These are phyloP conservation scores for Axea sp. DNA, from an alignment of 2,888 invertebrate species.

Conservation along the genomic window DNA sequence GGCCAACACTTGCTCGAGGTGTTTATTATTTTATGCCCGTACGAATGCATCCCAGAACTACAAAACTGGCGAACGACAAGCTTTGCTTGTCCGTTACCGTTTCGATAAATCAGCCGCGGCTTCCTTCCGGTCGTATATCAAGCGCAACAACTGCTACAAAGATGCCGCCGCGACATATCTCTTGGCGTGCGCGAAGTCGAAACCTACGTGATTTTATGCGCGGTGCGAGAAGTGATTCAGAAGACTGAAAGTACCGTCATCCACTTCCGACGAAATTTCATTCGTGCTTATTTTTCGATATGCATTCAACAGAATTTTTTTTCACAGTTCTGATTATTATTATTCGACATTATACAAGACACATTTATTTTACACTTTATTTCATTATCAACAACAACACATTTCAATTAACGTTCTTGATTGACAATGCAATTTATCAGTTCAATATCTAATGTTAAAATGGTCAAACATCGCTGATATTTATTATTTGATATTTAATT, in stretches of 20 bases:
- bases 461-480: too few relatives aligned
- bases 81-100: slow-evolving; percentile 54
- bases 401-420: too few relatives aligned
- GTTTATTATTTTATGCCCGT: slow-evolving; percentile 40
- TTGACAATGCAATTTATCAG: too few relatives aligned
- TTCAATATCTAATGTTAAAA: too few relatives aligned
- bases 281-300: too few relatives aligned
- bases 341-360: too few relatives aligned
- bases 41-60: slow-evolving; percentile 37
- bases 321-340: too few relatives aligned
- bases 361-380: too few relatives aligned
- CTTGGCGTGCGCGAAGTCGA: slow-evolving; percentile 36
- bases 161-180: slow-evolving; percentile 35
- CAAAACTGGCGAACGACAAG: slow-evolving; percentile 35
- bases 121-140: slow-evolving; percentile 77
- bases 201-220: slow-evolving; percentile 47
- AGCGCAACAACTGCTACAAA: slow-evolving; percentile 63
- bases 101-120: slow-evolving; percentile 72
- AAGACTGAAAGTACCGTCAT: not conserved
- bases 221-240: slow-evolving; percentile 1
- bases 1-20: slow-evolving; percentile 10
- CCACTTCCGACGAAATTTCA: slow-evolving; percentile 9
- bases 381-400: too few relatives aligned
- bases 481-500: too few relatives aligned
- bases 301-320: too few relatives aligned